These are phyloP conservation scores for Tupaia tana DNA, from an alignment of 2,113 vertebrate species.

Conservation along the genomic window DNA sequence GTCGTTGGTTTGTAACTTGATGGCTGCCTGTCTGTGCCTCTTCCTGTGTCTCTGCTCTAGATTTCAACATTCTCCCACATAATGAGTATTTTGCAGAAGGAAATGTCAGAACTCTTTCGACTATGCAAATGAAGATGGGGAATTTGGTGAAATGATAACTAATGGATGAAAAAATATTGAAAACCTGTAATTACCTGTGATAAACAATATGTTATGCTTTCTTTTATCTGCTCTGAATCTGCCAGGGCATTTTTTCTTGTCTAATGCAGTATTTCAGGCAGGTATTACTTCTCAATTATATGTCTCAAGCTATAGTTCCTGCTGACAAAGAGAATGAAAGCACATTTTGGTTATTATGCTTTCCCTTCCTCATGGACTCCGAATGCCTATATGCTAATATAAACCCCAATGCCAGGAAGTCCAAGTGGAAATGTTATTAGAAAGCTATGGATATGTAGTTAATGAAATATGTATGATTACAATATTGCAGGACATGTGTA, in stretches of 20 bases:
- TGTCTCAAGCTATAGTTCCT: conserved; percentile 81
- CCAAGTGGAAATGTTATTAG: conserved; percentile 86
- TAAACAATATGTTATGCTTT: conserved; percentile 82
- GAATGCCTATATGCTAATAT: conserved; percentile 84
- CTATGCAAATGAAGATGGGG: conserved; percentile 46
- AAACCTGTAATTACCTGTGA: conserved; percentile 83
- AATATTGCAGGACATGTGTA: conserved; percentile 83
- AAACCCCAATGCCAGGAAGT: conserved; percentile 82
- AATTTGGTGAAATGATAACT: conserved; percentile 81
- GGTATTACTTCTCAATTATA: conserved; percentile 84
- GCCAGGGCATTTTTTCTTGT: conserved; percentile 68
- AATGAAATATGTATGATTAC: conserved; percentile 85
- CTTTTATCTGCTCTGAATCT: conserved; percentile 60
- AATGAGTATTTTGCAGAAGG: conserved; percentile 79
- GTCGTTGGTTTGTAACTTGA: conserved; percentile 51
- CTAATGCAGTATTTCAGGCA: conserved; percentile 79
- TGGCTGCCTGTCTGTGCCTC: conserved; percentile 20
- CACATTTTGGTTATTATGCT: conserved; percentile 65
- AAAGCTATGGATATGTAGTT: conserved; percentile 83
- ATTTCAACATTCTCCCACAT: conserved; percentile 61
- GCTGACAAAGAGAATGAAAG: conserved; percentile 81
- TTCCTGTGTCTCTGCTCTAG: conserved; percentile 36
- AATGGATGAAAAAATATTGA: conserved; percentile 80
- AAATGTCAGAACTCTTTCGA: conserved; percentile 67
- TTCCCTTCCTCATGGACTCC: conserved; percentile 79